A percentile compares a stretch with the other conserved stretches of the same genome.
phyloP scores from a whole-genome alignment of 2,113 vertebrate species.

The Hippocampus mohnikei region DNA sequence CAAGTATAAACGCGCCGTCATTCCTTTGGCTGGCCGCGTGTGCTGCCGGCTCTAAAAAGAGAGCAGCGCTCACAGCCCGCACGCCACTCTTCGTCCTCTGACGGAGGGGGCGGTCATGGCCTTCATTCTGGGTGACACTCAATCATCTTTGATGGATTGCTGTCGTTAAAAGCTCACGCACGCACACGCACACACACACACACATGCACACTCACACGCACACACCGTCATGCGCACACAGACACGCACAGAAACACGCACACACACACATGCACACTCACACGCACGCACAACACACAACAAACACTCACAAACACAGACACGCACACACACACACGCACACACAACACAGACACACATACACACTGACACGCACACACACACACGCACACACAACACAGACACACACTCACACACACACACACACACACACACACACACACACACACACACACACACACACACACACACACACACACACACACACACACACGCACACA shows the following conservation, averaged over 20 bases:
- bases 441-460: no score
- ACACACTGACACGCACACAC: no score
- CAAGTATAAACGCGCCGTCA: slow-evolving; percentile 58
- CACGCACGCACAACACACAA: no score
- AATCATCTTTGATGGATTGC: slow-evolving; percentile 51
- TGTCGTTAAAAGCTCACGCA: slow-evolving; percentile 51
- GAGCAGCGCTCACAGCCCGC: slow-evolving; percentile 14
- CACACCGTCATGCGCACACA: background rate
- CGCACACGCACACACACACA: background rate
- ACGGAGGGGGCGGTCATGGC: slow-evolving; percentile 29
- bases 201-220: background rate
- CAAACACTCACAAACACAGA: no score
- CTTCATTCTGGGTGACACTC: slow-evolving; percentile 30
- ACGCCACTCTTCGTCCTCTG: slow-evolving; percentile 22
- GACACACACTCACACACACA: no score
- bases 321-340: no score
- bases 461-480: no score
- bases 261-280: no score
- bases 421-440: no score
- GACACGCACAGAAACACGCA: no score
- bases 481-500: background rate
- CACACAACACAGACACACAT: no score
- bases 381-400: no score
- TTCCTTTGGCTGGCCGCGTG: slow-evolving; percentile 51
- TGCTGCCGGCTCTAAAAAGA: slow-evolving; percentile 43